Percentiles rank a stretch among this genome's conserved stretches.
Conservation (phyloP, 2,113 vertebrate species). For the Ceyx margarethae region DNA sequence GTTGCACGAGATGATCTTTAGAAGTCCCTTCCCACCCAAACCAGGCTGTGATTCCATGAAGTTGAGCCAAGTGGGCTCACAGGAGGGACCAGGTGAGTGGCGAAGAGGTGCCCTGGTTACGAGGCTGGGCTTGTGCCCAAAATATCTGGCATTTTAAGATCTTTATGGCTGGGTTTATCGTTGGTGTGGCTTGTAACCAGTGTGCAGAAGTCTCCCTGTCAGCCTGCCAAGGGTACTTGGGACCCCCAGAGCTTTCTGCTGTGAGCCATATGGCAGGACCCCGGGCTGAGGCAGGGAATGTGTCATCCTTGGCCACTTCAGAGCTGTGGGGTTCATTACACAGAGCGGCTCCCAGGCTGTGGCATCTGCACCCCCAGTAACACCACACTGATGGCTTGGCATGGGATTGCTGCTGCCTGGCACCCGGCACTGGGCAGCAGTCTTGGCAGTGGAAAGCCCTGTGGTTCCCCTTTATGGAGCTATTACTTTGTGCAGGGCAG, state of each 20-base stretch:
- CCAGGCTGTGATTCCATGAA: neutral
- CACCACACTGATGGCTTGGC: neutral
- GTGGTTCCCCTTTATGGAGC: neutral
- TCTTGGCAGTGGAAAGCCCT: neutral
- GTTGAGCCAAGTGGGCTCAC: neutral
- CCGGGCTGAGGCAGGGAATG: accelerated
- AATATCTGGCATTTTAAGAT: neutral
- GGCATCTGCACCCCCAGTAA: neutral
- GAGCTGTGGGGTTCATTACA: neutral
- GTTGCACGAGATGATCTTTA: neutral
- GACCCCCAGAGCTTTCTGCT: neutral
- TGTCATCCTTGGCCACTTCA: accelerated
- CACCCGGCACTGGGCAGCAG: neutral
- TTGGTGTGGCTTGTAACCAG: neutral
- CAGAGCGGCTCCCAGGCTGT: neutral
- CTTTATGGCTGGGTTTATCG: neutral
- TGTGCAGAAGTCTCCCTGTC: neutral
- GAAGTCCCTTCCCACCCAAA: neutral
- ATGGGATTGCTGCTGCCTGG: neutral
- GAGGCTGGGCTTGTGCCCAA: neutral
- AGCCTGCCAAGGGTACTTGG: neutral
- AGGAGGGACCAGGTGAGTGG: neutral
- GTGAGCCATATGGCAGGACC: neutral
- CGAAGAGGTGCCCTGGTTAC: accelerated
- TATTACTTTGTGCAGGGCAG: neutral